phyloP scores from a whole-genome alignment of 1,140 invertebrate species.

The Aplysia californica region DNA sequence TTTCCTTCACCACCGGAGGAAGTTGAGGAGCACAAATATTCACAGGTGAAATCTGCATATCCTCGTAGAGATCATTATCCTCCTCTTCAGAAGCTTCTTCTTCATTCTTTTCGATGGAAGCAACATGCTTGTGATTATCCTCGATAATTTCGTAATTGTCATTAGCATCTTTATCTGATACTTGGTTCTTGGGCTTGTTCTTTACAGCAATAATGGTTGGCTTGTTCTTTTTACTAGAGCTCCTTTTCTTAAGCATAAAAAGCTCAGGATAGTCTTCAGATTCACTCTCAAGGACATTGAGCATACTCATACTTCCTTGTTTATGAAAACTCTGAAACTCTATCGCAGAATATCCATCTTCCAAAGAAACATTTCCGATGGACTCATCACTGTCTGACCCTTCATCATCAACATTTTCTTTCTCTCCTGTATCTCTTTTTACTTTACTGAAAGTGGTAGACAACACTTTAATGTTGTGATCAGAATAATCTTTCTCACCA shows the following conservation, averaged over 20 bases:
- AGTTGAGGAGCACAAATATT: neutral
- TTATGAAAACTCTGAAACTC: conserved; percentile 17
- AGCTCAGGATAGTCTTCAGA: conserved; percentile 17
- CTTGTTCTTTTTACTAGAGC: too few relatives aligned
- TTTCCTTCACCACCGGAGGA: neutral
- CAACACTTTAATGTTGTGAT: neutral
- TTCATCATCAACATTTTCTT: neutral
- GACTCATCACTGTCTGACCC: conserved; percentile 25
- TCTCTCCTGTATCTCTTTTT: neutral
- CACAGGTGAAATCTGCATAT: conserved; percentile 3
- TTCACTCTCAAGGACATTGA: conserved; percentile 12
- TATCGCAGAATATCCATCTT: conserved; percentile 31
- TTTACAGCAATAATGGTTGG: too few relatives aligned
- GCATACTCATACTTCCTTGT: conserved; percentile 26
- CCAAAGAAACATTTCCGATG: conserved; percentile 21
- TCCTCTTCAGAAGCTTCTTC: neutral
- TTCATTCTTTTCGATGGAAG: neutral
- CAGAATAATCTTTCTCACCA: neutral
- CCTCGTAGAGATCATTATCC: conserved; percentile 9
- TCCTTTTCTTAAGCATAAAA: neutral
- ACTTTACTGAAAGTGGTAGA: neutral
- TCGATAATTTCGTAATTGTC: conserved; percentile 1
- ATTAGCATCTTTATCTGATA: neutral
- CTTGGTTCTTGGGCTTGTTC: neutral
- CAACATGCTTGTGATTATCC: neutral